Evolutionary conservation across 2,888 invertebrate genomes (phyloP), one percentile per base, ranked within the genome.

Genomic region (Lycia hirtaria): DNA sequence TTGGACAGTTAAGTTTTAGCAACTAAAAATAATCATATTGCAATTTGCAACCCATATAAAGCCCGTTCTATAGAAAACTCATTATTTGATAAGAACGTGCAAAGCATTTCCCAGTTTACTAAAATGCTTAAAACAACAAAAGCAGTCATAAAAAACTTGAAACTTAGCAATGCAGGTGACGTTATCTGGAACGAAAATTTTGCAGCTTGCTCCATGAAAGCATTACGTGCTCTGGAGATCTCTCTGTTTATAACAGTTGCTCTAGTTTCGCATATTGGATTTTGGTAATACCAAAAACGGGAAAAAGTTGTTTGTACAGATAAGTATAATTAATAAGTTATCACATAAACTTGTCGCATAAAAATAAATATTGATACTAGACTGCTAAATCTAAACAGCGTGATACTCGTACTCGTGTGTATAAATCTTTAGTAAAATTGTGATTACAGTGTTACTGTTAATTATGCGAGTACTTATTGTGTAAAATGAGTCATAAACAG

Each of bases 201-300:
- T 74, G 71, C 73, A 72, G 62, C 66, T 67, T 60, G 69, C 61
- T 71, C 72, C 61, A 73, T 80, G 73, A 76, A 76, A 80, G 75
- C 65, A 72, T 79, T 77, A 80, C 81, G 81, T 83, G 81, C 68
- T 56, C 65, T 24, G 63, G 73, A 74, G 73, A 73, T 72, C 75
- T 72, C 71, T 72, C 71, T 75, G n/a, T 80, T 73, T 75, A 73
- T 76, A 76, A 81, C 75, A 75, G 68, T 66, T 66, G 68, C 69
- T 71, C 71, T 69, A 69, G 69, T 68, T 68, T 68, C 67, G 70
- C 70, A 75, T 72, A 79, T 71, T 70, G 62, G 62, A 52, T 51
- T 51, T 43, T 35, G 53, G 59, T 19, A 17, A 4, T 10, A 10
- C 17, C 12, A 10, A 12, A 32, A 14, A 12, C 6, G 2, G 32